phyloP scores from a whole-genome alignment of 1,140 invertebrate genomes.

The Aethina tumida region DNA sequence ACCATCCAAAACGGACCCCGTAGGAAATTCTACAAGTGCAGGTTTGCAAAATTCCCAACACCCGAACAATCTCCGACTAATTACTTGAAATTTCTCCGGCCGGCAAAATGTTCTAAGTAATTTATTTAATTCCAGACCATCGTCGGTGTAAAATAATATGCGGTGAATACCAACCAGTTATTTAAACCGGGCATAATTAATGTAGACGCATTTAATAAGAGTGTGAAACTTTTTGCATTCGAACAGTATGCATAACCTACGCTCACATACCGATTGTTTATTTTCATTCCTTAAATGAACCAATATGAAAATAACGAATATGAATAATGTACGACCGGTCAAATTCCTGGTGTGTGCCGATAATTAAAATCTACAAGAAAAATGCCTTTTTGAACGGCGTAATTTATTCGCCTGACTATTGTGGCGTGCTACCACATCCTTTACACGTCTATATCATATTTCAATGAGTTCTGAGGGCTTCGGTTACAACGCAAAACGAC shows the following conservation, averaged over 20 bases:
- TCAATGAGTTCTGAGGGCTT: background rate
- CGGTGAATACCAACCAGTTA: slow-evolving; percentile 1
- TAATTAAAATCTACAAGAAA: slow-evolving; percentile 3
- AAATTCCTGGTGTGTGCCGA: slow-evolving; percentile 3
- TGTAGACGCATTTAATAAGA: slow-evolving; percentile 1
- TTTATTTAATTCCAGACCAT: background rate
- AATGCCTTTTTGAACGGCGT: slow-evolving; percentile 1
- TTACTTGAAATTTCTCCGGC: background rate
- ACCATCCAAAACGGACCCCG: no score
- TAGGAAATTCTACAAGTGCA: no score
- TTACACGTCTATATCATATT: no score
- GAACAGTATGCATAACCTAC: no score
- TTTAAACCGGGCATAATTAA: slow-evolving; percentile 1
- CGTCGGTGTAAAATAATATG: background rate
- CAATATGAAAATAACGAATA: background rate
- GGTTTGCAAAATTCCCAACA: background rate
- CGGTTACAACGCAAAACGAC: no score
- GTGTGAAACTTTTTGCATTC: background rate
- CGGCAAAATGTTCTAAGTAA: background rate
- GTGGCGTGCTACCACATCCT: slow-evolving; percentile 1
- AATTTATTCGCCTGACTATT: background rate
- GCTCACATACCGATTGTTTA: background rate
- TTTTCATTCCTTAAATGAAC: slow-evolving; percentile 1
- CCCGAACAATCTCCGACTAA: background rate
- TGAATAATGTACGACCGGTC: slow-evolving; percentile 1